These are phyloP conservation scores for Diadophis punctatus DNA, from an alignment of 2,113 vertebrate species.

Conservation along the genomic window DNA sequence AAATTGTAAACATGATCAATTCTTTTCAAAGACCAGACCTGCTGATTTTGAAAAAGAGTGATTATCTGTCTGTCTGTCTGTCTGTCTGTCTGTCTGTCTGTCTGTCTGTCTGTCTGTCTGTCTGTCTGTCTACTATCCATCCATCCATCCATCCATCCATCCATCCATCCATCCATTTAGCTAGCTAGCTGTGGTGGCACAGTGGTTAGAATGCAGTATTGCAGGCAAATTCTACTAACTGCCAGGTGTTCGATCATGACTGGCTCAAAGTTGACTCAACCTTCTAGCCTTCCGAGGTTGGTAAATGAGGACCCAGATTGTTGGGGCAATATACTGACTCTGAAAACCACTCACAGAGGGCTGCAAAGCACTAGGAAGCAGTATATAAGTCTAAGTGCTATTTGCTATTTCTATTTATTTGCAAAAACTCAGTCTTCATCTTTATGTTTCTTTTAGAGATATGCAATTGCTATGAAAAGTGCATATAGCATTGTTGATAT, in stretches of 20 bases:
- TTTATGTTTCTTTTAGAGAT: neutral
- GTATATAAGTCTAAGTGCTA: neutral
- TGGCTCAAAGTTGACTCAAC: neutral
- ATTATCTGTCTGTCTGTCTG: neutral
- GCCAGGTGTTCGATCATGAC: neutral
- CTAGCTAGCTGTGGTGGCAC: neutral
- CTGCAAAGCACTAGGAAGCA: neutral
- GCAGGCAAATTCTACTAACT: neutral
- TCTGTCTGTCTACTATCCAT: too few relatives aligned
- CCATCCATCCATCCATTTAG: too few relatives aligned
- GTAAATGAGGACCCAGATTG: neutral
- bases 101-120: too few relatives aligned
- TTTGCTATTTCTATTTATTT: neutral
- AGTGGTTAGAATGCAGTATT: neutral
- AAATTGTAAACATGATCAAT: neutral
- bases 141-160: too few relatives aligned
- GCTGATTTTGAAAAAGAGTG: neutral
- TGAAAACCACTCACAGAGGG: neutral
- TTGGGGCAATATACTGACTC: neutral
- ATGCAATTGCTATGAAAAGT: neutral
- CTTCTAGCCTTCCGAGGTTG: neutral
- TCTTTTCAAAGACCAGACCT: neutral
- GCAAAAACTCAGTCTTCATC: neutral
- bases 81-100: too few relatives aligned
- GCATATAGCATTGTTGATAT: neutral